Evolutionary conservation across 2,797 vertebrate genomes (phyloP).

Genomic region (Diglossa cyanea): DNA sequence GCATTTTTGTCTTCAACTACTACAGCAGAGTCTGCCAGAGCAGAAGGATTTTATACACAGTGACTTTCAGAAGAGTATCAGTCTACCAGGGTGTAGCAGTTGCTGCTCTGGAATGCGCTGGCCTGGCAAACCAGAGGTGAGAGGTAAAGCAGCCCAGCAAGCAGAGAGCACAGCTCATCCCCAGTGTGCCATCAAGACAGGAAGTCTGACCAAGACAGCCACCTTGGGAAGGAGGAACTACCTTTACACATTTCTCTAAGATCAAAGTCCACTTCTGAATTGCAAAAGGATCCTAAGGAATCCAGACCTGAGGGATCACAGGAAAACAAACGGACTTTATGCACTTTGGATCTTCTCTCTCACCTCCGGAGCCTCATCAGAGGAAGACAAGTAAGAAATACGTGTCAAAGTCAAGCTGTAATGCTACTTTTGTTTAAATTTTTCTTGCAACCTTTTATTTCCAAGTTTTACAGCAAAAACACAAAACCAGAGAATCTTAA

Average conservation of each 20-base stretch:
- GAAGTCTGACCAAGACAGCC: neutral
- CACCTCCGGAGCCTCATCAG: neutral
- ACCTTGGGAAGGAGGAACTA: neutral
- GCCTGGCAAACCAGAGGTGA: accelerated
- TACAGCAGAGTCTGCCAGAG: neutral
- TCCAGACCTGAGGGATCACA: neutral
- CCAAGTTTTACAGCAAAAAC: neutral
- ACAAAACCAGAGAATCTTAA: neutral
- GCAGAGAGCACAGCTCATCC: neutral
- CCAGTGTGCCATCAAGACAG: neutral
- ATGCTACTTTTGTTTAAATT: neutral
- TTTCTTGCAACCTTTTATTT: neutral
- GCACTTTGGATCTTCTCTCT: neutral
- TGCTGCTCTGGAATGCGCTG: accelerated
- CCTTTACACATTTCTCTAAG: neutral
- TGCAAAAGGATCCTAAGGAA: neutral
- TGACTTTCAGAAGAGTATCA: neutral
- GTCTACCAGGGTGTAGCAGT: neutral
- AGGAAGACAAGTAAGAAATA: neutral
- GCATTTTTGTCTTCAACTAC: neutral
- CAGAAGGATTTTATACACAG: neutral
- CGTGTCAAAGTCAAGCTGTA: neutral
- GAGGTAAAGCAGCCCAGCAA: neutral
- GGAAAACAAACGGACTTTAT: neutral
- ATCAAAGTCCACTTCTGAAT: neutral